phyloP scores from a whole-genome alignment of 1,140 invertebrate genomes.

The Gryon sp. region DNA sequence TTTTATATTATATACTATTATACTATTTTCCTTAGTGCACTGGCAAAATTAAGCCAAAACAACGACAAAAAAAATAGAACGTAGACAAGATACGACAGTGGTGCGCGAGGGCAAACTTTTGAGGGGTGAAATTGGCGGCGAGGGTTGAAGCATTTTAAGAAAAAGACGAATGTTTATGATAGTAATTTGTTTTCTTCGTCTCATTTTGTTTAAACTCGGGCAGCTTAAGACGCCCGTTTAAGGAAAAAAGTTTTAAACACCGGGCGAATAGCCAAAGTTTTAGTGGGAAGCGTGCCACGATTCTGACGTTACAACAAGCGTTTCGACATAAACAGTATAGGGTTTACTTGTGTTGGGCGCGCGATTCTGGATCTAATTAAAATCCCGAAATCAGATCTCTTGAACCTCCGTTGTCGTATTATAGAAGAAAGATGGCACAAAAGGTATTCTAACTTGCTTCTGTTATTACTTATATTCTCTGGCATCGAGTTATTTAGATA shows the following conservation, averaged over 20 bases:
- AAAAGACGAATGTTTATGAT: slow-evolving; percentile 51
- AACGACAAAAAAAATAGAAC: too few relatives aligned
- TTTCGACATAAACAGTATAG: slow-evolving; percentile 1
- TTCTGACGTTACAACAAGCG: too few relatives aligned
- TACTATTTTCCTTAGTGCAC: too few relatives aligned
- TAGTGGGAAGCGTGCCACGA: slow-evolving; percentile 68
- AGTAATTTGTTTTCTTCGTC: slow-evolving; percentile 55
- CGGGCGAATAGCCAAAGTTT: slow-evolving; percentile 69
- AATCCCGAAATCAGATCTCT: slow-evolving; percentile 73
- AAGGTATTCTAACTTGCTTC: too few relatives aligned
- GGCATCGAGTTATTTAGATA: slow-evolving; percentile 76
- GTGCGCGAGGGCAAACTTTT: not conserved
- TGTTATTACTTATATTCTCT: slow-evolving; percentile 77
- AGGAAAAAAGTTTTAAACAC: slow-evolving; percentile 60
- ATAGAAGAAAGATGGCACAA: slow-evolving; percentile 55
- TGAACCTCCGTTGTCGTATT: slow-evolving; percentile 52
- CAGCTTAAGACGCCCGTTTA: slow-evolving; percentile 53
- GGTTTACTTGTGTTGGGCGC: not conserved
- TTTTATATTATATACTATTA: too few relatives aligned
- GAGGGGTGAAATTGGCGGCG: not conserved
- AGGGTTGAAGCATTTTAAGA: slow-evolving; percentile 7
- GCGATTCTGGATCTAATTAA: slow-evolving; percentile 68
- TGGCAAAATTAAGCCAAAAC: too few relatives aligned
- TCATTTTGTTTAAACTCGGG: slow-evolving; percentile 60
- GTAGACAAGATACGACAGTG: not conserved